Evolutionary conservation across 2,888 invertebrate species (phyloP).

Genomic region (Agrilus biguttatus): DNA sequence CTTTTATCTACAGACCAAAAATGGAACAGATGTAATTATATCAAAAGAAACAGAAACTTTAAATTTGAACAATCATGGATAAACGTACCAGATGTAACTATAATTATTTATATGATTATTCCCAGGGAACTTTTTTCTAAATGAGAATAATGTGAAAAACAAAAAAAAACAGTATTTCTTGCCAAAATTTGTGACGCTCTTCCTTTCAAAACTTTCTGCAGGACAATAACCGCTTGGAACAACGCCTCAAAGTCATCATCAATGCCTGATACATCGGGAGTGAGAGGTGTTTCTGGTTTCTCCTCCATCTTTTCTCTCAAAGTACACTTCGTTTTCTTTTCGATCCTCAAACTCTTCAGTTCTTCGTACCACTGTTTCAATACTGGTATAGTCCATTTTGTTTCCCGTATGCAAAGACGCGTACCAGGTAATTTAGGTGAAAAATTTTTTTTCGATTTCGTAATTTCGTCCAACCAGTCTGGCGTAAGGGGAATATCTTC

Average conservation of each 20-base stretch:
- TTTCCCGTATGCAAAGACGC: conserved; percentile 42
- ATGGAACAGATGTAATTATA: background rate
- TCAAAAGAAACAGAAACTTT: background rate
- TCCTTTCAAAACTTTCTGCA: conserved; percentile 56
- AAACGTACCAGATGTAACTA: background rate
- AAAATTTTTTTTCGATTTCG: conserved; percentile 32
- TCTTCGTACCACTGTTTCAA: conserved; percentile 43
- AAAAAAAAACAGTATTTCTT: conserved; percentile 11
- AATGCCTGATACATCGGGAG: conserved; percentile 21
- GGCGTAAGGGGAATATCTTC: conserved; percentile 34
- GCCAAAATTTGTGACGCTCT: conserved; percentile 59
- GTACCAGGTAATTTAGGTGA: conserved; percentile 26
- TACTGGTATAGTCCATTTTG: conserved; percentile 50
- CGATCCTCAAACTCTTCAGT: conserved; percentile 33
- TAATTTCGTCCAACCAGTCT: conserved; percentile 32
- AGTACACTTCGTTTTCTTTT: conserved; percentile 11
- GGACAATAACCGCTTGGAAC: conserved; percentile 40
- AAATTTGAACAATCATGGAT: background rate
- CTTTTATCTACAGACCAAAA: background rate
- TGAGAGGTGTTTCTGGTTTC: conserved; percentile 12
- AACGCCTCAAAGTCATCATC: conserved; percentile 28
- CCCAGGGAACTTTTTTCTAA: background rate
- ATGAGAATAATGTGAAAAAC: no score
- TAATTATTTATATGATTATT: background rate
- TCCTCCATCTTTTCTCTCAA: conserved; percentile 17